phyloP scores from a whole-genome alignment of 2,797 vertebrate genomes.

The Pantherophis vulpinus region DNA sequence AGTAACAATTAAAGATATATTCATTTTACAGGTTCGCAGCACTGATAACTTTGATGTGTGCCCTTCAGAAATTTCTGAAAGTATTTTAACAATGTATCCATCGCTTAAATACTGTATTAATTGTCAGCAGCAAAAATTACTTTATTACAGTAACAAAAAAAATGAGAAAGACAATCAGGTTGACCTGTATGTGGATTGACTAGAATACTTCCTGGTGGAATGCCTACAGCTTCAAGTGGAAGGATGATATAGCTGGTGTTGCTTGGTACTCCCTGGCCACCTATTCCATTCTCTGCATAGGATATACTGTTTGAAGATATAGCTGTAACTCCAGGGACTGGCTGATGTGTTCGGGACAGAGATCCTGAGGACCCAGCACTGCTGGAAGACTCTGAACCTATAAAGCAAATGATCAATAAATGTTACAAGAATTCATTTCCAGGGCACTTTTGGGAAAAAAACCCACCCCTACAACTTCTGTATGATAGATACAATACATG shows the following conservation, averaged over 20 bases:
- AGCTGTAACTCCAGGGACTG: conserved; percentile 68
- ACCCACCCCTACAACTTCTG: neutral
- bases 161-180: neutral
- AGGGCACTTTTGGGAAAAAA: neutral
- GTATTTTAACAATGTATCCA: neutral
- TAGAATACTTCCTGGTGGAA: conserved; percentile 92
- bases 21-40: neutral
- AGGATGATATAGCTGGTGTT: conserved; percentile 85
- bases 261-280: conserved; percentile 70
- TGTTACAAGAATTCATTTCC: neutral
- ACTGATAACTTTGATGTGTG: neutral
- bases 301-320: conserved; percentile 70
- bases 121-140: fast-evolving
- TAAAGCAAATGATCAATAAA: neutral
- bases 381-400: conserved; percentile 82
- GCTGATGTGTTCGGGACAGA: conserved; percentile 78
- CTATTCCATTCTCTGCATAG: conserved; percentile 74
- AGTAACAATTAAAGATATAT: neutral
- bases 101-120: neutral
- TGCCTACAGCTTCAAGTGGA: conserved; percentile 86
- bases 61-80: neutral
- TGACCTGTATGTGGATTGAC: conserved; percentile 93
- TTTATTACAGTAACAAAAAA: neutral
- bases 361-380: conserved; percentile 79
- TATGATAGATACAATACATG: neutral